Percentiles rank a stretch among this genome's conserved stretches.
Conservation (phyloP, 2,113 vertebrate species). For the Saguinus midas region DNA sequence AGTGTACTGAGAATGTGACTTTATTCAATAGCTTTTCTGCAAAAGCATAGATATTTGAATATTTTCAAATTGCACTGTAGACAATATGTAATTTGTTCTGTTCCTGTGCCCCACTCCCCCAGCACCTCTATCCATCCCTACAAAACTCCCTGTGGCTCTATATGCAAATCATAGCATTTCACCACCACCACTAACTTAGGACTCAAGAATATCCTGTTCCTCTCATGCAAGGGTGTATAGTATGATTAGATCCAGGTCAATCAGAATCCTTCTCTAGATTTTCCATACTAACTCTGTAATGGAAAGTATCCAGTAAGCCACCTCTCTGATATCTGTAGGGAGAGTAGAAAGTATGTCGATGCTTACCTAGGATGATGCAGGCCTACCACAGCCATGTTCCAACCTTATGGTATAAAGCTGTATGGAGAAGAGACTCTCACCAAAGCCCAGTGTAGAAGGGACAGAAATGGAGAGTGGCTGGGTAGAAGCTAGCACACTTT, state of each 20-base stretch:
- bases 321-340: not conserved
- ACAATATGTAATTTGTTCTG: not conserved
- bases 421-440: not conserved
- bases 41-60: not conserved
- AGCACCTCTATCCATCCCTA: too few species aligned
- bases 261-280: not conserved
- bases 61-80: not conserved
- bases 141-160: too few species aligned
- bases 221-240: too few species aligned
- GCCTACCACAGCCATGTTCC: not conserved
- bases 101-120: too few species aligned
- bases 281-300: not conserved
- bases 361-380: not conserved
- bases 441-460: not conserved
- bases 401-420: not conserved
- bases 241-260: not conserved
- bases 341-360: not conserved
- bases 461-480: not conserved
- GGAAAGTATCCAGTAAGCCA: not conserved
- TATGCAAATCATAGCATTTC: not conserved
- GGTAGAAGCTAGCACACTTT: not conserved
- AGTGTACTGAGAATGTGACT: not conserved
- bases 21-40: not conserved
- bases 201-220: not conserved
- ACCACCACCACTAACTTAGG: not conserved